These are phyloP conservation scores for Chaenogobius annularis DNA, from an alignment of 2,113 vertebrate species.

Conservation along the genomic window DNA sequence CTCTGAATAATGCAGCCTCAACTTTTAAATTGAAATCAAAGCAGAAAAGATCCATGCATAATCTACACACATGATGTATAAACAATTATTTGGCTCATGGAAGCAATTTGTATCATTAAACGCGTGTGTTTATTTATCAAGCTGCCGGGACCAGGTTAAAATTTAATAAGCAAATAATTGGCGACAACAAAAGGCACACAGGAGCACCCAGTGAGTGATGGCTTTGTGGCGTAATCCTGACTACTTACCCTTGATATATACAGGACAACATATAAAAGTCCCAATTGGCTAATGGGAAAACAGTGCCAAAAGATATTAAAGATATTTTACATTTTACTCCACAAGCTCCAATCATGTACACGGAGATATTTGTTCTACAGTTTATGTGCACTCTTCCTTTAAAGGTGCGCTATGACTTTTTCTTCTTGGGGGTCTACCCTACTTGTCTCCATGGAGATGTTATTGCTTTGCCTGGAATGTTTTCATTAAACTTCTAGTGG, in stretches of 20 bases:
- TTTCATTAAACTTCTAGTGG: too few relatives aligned
- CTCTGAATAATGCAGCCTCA: conserved; percentile 50
- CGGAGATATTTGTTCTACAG: too few relatives aligned
- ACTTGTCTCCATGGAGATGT: too few relatives aligned
- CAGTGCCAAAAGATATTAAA: too few relatives aligned
- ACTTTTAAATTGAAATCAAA: conserved; percentile 50
- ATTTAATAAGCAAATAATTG: conserved; percentile 78
- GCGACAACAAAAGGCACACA: conserved; percentile 46
- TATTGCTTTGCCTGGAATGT: too few relatives aligned
- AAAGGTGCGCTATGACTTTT: too few relatives aligned
- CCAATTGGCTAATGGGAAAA: neutral
- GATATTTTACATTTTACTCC: too few relatives aligned
- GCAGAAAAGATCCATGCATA: conserved; percentile 46
- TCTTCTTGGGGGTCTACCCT: too few relatives aligned
- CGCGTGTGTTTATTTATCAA: conserved; percentile 72
- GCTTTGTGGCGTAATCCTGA: conserved; percentile 41
- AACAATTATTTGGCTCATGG: conserved; percentile 62
- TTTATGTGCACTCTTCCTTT: too few relatives aligned
- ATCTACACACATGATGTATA: conserved; percentile 73
- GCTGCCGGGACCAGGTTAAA: conserved; percentile 59
- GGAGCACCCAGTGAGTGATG: conserved; percentile 51
- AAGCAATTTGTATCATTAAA: conserved; percentile 72
- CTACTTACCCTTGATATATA: conserved; percentile 15
- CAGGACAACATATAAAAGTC: conserved; percentile 7
- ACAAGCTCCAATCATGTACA: too few relatives aligned